A percentile compares a stretch with the other conserved stretches of the same genome.
Conservation (phyloP, 1,140 invertebrate genomes). For the Brachionus paranguensis region DNA sequence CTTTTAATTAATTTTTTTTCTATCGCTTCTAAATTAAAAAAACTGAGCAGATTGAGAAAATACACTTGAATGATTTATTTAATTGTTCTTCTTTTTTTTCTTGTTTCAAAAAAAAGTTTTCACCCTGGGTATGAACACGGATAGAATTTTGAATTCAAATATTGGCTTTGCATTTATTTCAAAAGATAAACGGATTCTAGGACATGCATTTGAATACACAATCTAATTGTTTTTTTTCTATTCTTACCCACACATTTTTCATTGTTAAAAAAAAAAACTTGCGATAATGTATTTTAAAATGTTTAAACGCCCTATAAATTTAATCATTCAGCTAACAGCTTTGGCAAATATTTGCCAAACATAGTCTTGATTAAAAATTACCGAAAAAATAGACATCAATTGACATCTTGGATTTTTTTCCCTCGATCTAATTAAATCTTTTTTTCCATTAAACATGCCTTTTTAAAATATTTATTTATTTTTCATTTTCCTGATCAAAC, state of each 20-base stretch:
- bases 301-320: constrained; percentile 7
- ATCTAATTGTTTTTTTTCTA: not conserved
- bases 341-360: not conserved
- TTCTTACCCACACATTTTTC: not conserved
- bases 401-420: not conserved
- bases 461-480: not conserved
- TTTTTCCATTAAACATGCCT: not conserved
- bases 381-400: not conserved
- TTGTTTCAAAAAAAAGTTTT: not conserved
- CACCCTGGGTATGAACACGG: not conserved
- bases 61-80: constrained; percentile 15
- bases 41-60: not conserved
- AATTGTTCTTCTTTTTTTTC: not conserved
- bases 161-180: not conserved
- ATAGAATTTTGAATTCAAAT: not conserved
- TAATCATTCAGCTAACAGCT: not conserved
- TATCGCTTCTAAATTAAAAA: not conserved
- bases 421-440: not conserved
- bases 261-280: not conserved
- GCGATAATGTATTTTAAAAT: not conserved
- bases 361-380: not conserved
- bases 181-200: not conserved
- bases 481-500: not conserved
- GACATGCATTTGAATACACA: not conserved
- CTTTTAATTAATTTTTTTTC: not conserved